phyloP scores from a whole-genome alignment of 2,113 vertebrate genomes.

The Nymphicus hollandicus region DNA sequence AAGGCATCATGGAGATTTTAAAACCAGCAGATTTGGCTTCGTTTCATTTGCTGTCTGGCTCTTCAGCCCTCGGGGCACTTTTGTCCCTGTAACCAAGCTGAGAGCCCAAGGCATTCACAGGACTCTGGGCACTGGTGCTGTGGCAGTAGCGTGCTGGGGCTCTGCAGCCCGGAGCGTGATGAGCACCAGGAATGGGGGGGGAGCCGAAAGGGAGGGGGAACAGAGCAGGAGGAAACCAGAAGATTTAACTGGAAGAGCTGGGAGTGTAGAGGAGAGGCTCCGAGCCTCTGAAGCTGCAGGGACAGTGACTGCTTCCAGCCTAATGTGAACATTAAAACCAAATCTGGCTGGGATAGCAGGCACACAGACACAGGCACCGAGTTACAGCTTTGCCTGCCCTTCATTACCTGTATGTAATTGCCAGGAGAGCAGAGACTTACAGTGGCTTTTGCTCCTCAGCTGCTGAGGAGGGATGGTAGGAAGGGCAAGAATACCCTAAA shows the following conservation, averaged over 20 bases:
- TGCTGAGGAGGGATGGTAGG: background rate
- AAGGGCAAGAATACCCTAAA: background rate
- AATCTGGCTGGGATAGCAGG: background rate
- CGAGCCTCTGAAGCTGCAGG: background rate
- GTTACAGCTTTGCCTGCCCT: background rate
- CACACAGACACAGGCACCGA: background rate
- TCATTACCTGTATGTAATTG: background rate
- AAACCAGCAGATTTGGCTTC: background rate
- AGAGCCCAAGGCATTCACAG: background rate
- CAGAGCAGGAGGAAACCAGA: background rate
- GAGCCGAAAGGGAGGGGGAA: no score
- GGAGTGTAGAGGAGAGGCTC: background rate
- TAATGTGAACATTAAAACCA: background rate
- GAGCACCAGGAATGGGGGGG: background rate
- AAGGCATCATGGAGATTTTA: background rate
- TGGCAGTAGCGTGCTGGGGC: rapidly evolving
- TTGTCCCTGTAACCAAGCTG: background rate
- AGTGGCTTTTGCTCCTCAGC: background rate
- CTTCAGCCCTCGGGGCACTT: background rate
- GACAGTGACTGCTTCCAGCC: background rate
- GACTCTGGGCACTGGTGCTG: background rate
- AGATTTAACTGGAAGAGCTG: background rate
- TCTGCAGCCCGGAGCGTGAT: rapidly evolving
- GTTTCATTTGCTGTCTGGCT: background rate
- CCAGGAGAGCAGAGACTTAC: background rate